Conservation (phyloP, 2,888 invertebrate species). For the Lacanobia oleracea region DNA sequence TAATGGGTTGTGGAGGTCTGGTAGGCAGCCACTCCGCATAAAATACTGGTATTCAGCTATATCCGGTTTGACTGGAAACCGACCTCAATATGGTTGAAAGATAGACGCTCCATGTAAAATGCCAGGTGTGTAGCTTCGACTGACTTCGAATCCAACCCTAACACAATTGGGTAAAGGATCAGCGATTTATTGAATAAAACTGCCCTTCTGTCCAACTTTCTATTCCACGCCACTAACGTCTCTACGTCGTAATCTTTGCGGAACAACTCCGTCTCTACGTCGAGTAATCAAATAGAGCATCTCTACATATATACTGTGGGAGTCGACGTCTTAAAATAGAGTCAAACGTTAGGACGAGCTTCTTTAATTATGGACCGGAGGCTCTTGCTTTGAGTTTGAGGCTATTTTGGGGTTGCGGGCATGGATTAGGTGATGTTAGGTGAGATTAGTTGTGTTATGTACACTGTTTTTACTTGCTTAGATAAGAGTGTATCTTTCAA, state of each 20-base stretch:
- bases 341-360: conserved; percentile 12
- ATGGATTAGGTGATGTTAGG: not conserved
- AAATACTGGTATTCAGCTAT: too few species aligned
- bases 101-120: too few species aligned
- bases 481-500: too few species aligned
- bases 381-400: conserved; percentile 9
- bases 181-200: too few species aligned
- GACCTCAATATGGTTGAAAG: too few species aligned
- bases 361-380: conserved; percentile 43
- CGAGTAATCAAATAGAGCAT: conserved; percentile 62
- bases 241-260: conserved; percentile 29
- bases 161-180: too few species aligned
- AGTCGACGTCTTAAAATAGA: conserved; percentile 43
- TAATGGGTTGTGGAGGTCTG: too few species aligned
- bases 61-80: too few species aligned
- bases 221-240: not conserved
- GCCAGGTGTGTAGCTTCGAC: too few species aligned
- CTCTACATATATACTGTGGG: conserved; percentile 36
- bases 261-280: conserved; percentile 31
- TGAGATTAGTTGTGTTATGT: not conserved
- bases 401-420: not conserved
- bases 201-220: not conserved
- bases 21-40: too few species aligned
- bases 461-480: not conserved
- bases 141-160: too few species aligned